phyloP scores from a whole-genome alignment of 2,113 vertebrate species.

The Ailuropoda melanoleuca region DNA sequence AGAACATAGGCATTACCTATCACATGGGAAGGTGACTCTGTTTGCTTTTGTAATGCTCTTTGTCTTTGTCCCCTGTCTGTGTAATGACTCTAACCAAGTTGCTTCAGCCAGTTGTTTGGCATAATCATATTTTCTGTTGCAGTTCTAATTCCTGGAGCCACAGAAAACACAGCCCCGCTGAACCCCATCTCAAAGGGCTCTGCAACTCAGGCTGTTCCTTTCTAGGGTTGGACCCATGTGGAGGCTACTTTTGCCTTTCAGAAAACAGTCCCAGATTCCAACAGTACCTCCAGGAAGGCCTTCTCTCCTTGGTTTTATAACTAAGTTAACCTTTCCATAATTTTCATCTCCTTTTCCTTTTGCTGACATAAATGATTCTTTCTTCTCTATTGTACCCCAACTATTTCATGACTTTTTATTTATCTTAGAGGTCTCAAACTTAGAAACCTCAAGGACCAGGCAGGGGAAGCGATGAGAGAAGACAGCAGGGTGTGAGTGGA shows the following conservation, averaged over 20 bases:
- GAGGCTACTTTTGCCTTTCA: neutral
- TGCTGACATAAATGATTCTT: neutral
- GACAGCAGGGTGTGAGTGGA: neutral
- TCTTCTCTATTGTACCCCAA: neutral
- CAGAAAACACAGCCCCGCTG: neutral
- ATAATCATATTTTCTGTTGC: neutral
- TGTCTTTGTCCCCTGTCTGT: neutral
- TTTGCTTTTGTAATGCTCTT: neutral
- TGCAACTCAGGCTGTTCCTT: neutral
- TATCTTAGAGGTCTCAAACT: neutral
- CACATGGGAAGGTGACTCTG: neutral
- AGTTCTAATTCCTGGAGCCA: constrained; percentile 6
- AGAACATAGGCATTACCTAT: neutral
- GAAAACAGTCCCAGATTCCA: neutral
- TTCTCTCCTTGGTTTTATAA: neutral
- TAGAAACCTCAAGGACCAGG: neutral
- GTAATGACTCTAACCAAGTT: neutral
- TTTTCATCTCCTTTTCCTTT: neutral
- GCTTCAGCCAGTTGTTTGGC: neutral
- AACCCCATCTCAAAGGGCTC: neutral
- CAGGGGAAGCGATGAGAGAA: neutral
- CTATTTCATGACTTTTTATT: neutral
- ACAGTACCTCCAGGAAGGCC: neutral
- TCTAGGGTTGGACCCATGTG: neutral
- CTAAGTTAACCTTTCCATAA: neutral